Base-by-base conservation (phyloP, 2,888 invertebrate species). In the Plebejus melissa region DNA sequence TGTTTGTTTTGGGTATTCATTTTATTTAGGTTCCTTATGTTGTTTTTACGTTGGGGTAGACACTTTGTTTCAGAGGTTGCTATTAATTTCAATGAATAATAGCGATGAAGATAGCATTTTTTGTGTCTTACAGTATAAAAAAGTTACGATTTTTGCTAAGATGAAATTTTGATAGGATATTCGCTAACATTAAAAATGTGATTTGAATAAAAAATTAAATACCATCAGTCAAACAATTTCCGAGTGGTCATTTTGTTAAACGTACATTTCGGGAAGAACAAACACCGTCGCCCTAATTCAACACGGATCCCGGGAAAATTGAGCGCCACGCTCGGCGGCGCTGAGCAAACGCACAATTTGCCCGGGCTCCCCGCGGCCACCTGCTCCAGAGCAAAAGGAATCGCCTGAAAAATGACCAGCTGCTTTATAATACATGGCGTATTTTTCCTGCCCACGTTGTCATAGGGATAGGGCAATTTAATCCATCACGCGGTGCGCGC, bases 401-500 rank as follows among this genome's bases (percentile, higher is more conserved):
- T 89, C 87, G 84, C 87, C 87, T 94, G 93, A 94, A 94, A 93
- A 93, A 94, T 94, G 91, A 93, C 93, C 93, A 93, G 90, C 90
- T 94, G 94, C 85, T 93, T 90, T 91, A 90, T 92, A 91, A 93
- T 90, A 90, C 88, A 85, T 84, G 87, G 85, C 88, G 90, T 91
- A 91, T 94, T 94, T 75, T 94, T 91, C 90, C 90, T 85, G 86
- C 88, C 90, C 88, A 90, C 90, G 90, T 93, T 94, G 94, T 94
- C 94, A 94, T 91, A 93, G 91, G 91, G 93, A 87, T 83, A 87
- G 87, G 92, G 94, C 94, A 94, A 94, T 94, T 94, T 94, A 93
- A 94, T 94, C 94, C 93, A 94, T 94, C 94, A 94, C 87, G 86
- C 88, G 85, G 83, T 83, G 84, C 82, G 88, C 86, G 87, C 84